phyloP scores from a whole-genome alignment of 1,140 invertebrate genomes.

The Spodoptera frugiperda region DNA sequence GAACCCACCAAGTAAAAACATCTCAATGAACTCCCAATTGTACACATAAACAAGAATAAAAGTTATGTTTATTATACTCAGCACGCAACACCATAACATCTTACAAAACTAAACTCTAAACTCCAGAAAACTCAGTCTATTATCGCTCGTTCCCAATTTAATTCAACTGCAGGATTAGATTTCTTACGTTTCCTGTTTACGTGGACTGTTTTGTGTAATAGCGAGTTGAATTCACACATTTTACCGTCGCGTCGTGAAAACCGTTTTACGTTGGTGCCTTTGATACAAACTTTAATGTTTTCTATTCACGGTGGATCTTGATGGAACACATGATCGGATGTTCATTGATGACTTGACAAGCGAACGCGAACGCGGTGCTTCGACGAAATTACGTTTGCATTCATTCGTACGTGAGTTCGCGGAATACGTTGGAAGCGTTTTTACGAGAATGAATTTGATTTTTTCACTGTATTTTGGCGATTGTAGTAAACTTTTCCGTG shows the following conservation, averaged over 20 bases:
- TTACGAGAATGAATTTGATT: conserved; percentile 6
- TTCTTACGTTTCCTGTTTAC: conserved; percentile 42
- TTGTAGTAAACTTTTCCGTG: conserved; percentile 3
- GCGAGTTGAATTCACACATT: conserved; percentile 29
- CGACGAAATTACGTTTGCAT: conserved; percentile 32
- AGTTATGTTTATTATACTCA: conserved; percentile 38
- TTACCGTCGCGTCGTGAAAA: conserved; percentile 20
- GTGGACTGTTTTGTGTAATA: conserved; percentile 29
- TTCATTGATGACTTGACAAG: conserved; percentile 37
- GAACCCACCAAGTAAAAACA: conserved; percentile 20
- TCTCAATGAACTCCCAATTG: conserved; percentile 34
- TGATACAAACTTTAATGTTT: conserved; percentile 33
- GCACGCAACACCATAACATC: not conserved
- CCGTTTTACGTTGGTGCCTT: conserved; percentile 31
- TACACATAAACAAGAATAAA: conserved; percentile 36
- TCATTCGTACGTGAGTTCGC: not conserved
- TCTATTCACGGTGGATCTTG: not conserved
- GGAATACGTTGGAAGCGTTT: not conserved
- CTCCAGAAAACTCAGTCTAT: not conserved
- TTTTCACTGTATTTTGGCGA: conserved; percentile 1
- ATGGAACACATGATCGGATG: conserved; percentile 26
- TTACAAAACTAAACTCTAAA: conserved; percentile 11
- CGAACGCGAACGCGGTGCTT: conserved; percentile 6
- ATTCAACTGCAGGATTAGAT: conserved; percentile 22
- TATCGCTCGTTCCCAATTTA: not conserved